Evolutionary conservation across 1,140 invertebrate genomes (phyloP).

Genomic region (Euwallacea similis): DNA sequence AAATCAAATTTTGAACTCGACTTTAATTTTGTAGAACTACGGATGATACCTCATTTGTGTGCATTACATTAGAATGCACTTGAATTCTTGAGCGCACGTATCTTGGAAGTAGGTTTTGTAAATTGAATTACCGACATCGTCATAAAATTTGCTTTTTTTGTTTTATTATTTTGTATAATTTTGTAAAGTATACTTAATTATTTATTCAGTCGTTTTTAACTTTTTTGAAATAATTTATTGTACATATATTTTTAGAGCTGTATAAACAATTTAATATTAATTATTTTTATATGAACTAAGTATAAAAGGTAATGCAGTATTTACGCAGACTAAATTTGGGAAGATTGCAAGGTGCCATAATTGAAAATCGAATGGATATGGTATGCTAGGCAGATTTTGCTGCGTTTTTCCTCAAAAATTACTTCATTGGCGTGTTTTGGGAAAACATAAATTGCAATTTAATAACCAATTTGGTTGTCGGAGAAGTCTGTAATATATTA

Average conservation of each 20-base stretch:
- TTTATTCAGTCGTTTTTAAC: constrained; percentile 24
- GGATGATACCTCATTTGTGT: constrained; percentile 29
- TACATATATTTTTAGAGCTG: constrained; percentile 29
- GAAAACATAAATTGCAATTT: neutral
- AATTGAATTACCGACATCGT: neutral
- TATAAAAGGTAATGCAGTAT: constrained; percentile 35
- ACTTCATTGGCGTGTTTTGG: neutral
- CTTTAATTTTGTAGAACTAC: constrained; percentile 2
- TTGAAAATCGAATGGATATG: neutral
- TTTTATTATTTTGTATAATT: constrained; percentile 18
- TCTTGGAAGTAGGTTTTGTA: neutral
- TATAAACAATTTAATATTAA: constrained; percentile 28
- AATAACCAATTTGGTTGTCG: too few species aligned
- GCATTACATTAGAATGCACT: constrained; percentile 3
- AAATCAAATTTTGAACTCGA: too few species aligned
- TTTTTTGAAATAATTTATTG: constrained; percentile 30
- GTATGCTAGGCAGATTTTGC: neutral
- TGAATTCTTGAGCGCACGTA: neutral
- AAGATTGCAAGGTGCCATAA: constrained; percentile 24
- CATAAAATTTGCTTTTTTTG: constrained; percentile 5
- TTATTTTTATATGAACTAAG: constrained; percentile 34
- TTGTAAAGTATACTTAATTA: constrained; percentile 25
- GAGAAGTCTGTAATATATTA: neutral
- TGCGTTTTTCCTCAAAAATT: too few species aligned
- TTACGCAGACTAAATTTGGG: constrained; percentile 12